These are phyloP conservation scores for Tyrannus savana DNA, from an alignment of 2,113 vertebrate genomes.

Conservation along the genomic window DNA sequence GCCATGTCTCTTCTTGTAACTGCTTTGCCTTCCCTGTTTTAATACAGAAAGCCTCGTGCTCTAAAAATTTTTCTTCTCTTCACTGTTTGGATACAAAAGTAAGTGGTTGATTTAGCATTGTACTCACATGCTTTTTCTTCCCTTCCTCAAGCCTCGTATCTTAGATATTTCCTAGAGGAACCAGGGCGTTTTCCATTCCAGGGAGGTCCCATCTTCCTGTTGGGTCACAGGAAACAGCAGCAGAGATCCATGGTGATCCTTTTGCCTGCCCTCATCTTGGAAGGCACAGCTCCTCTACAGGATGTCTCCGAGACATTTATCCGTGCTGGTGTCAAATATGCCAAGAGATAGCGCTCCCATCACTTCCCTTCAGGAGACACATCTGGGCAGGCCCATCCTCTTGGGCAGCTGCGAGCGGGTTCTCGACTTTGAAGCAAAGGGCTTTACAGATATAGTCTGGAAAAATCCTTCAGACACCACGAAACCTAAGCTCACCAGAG, in stretches of 20 bases:
- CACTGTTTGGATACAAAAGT: not conserved
- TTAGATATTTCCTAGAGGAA: not conserved
- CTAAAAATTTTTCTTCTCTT: not conserved
- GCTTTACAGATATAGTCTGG: not conserved
- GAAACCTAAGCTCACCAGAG: not conserved
- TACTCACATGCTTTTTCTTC: not conserved
- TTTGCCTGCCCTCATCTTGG: not conserved
- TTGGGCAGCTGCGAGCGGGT: not conserved
- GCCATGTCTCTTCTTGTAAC: not conserved
- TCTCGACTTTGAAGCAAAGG: not conserved
- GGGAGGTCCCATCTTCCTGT: slow-evolving; percentile 48
- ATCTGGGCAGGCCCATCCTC: not conserved
- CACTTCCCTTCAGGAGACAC: not conserved
- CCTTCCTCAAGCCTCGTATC: not conserved
- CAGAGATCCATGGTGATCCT: not conserved
- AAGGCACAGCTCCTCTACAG: not conserved
- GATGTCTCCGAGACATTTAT: slow-evolving; percentile 16
- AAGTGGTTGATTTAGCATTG: not conserved
- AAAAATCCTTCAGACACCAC: not conserved
- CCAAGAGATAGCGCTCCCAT: not conserved
- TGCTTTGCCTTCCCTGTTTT: not conserved
- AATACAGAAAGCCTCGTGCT: not conserved
- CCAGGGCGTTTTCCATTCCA: not conserved
- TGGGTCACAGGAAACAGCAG: not conserved
- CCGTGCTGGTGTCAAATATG: not conserved